phyloP scores from a whole-genome alignment of 1,140 invertebrate species.

The Rhopalosiphum maidis region DNA sequence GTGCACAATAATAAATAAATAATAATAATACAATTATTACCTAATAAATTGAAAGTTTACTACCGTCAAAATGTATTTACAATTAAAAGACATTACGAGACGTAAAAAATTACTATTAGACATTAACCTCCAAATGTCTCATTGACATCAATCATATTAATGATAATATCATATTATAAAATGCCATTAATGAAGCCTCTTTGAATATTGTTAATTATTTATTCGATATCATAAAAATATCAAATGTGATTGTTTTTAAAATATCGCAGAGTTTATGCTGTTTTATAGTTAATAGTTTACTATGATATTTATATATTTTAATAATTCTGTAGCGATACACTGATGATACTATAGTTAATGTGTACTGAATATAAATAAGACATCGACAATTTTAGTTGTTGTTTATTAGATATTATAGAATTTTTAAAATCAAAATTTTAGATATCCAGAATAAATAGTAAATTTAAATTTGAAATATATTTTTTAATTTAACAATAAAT shows the following conservation, averaged over 20 bases:
- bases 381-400: not conserved
- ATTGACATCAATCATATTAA: not conserved
- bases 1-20: not conserved
- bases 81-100: not conserved
- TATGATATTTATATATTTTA: not conserved
- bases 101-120: conserved; percentile 27
- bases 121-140: conserved; percentile 19
- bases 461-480: not conserved
- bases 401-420: not conserved
- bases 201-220: not conserved
- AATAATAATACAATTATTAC: not conserved
- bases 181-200: conserved; percentile 8
- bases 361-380: not conserved
- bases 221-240: not conserved
- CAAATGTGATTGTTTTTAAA: not conserved
- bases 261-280: not conserved
- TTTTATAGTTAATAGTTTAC: conserved; percentile 12
- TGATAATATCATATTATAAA: not conserved
- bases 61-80: not conserved
- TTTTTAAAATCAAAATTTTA: not conserved
- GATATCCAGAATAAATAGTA: not conserved
- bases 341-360: not conserved
- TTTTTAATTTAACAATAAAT: not conserved
- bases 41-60: not conserved
- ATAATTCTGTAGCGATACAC: not conserved